These are phyloP conservation scores for Pungitius pungitius DNA, from an alignment of 2,113 vertebrate species.

Conservation along the genomic window DNA sequence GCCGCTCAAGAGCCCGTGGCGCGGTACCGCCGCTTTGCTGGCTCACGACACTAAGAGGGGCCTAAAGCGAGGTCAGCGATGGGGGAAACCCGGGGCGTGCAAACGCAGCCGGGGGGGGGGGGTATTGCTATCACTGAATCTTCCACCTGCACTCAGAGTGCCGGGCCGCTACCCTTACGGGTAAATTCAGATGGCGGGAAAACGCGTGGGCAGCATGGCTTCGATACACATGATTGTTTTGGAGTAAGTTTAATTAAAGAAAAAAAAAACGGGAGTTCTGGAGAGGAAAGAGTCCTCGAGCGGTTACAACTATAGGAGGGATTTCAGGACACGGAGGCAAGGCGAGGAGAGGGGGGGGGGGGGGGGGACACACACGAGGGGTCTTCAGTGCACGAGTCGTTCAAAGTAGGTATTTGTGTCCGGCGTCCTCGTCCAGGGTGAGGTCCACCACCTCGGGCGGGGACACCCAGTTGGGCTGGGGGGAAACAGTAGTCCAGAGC, in stretches of 20 bases:
- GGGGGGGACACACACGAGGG: conserved; percentile 22
- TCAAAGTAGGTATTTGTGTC: conserved; percentile 95
- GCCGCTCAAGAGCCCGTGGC: conserved; percentile 18
- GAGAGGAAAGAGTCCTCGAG: conserved; percentile 58
- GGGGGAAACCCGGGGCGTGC: conserved; percentile 57
- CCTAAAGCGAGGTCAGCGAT: conserved; percentile 20
- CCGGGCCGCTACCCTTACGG: too few relatives aligned
- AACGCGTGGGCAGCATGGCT: conserved; percentile 71
- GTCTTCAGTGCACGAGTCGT: conserved; percentile 78
- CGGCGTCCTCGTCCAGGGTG: conserved; percentile 93
- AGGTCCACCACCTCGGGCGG: conserved; percentile 96
- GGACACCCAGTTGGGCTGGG: conserved; percentile 91
- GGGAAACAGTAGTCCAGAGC: conserved; percentile 89
- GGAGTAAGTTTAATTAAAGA: conserved; percentile 51
- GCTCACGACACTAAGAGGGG: conserved; percentile 27
- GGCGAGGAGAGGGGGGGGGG: conserved; percentile 52
- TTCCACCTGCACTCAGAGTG: conserved; percentile 59
- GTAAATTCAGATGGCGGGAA: conserved; percentile 40
- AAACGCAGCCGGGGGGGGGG: conserved; percentile 46
- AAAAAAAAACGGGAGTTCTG: conserved; percentile 55
- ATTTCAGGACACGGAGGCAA: conserved; percentile 59
- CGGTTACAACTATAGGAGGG: conserved; percentile 69
- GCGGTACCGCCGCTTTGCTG: conserved; percentile 26
- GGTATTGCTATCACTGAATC: conserved; percentile 67
- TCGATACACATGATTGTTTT: conserved; percentile 64